Conservation (phyloP, 2,888 invertebrate species). For the Archaeoteleia sp. region DNA sequence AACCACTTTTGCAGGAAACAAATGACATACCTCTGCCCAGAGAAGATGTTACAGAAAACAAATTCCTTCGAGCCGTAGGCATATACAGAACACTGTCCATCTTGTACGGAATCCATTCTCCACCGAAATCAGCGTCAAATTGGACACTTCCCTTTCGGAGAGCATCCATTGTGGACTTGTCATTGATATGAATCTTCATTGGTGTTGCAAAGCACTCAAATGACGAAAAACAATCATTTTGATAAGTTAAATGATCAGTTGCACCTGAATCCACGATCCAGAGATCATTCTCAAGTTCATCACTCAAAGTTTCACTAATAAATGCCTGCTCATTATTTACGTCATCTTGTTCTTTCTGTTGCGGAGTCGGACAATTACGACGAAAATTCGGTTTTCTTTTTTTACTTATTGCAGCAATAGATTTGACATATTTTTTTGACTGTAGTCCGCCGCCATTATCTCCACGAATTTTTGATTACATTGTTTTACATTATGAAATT, state of each 20-base stretch:
- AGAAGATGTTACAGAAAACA: slow-evolving; percentile 17
- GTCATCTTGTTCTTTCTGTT: too few species aligned
- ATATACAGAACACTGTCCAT: slow-evolving; percentile 30
- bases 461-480: too few species aligned
- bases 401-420: too few species aligned
- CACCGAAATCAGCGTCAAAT: slow-evolving; percentile 19
- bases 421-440: background rate
- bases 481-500: too few species aligned
- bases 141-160: slow-evolving; percentile 18
- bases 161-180: slow-evolving; percentile 25
- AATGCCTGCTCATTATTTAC: too few species aligned
- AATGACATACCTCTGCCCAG: slow-evolving; percentile 8
- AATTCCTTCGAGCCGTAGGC: slow-evolving; percentile 17
- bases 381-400: too few species aligned
- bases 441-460: too few species aligned
- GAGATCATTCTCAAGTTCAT: slow-evolving; percentile 7
- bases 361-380: too few species aligned
- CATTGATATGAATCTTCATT: slow-evolving; percentile 13
- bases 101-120: slow-evolving; percentile 17
- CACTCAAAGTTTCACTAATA: slow-evolving; percentile 15
- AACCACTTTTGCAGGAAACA: background rate
- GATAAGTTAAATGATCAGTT: slow-evolving; percentile 20
- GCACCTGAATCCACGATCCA: slow-evolving; percentile 25
- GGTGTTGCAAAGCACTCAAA: slow-evolving; percentile 9
- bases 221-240: slow-evolving; percentile 12